phyloP scores from a whole-genome alignment of 2,888 invertebrate species.

The Chydorus sphaericus region DNA sequence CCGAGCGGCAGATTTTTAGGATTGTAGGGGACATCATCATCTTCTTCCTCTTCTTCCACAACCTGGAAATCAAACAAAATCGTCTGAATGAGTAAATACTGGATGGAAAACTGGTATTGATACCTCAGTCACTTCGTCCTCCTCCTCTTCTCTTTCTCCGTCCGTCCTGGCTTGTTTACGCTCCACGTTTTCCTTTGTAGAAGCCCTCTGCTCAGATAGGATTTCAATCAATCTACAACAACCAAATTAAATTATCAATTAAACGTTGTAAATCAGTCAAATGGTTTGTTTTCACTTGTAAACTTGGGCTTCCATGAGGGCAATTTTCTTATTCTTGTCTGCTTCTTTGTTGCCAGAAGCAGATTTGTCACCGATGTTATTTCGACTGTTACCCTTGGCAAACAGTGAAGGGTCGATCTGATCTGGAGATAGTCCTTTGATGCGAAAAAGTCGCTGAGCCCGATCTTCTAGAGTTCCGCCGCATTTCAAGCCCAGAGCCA shows the following conservation, averaged over 20 bases:
- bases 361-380: conserved; percentile 35
- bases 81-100: too few species aligned
- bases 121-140: conserved; percentile 56
- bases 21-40: conserved; percentile 93
- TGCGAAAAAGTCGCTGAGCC: conserved; percentile 87
- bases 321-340: conserved; percentile 68
- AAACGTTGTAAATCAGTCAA: neutral
- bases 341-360: conserved; percentile 42
- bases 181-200: conserved; percentile 96
- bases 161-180: conserved; percentile 92
- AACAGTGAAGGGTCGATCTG: conserved; percentile 80
- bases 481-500: conserved; percentile 93
- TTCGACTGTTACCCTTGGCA: conserved; percentile 73
- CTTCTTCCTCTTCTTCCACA: conserved; percentile 66
- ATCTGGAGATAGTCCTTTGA: conserved; percentile 71
- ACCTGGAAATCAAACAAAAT: too few species aligned
- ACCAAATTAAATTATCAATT: conserved; percentile 4
- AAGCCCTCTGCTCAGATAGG: conserved; percentile 65
- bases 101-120: too few species aligned
- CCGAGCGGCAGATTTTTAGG: conserved; percentile 98
- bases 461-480: conserved; percentile 96
- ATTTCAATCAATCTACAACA: conserved; percentile 54
- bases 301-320: conserved; percentile 72
- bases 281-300: conserved; percentile 43
- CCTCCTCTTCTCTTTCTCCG: conserved; percentile 81